Evolutionary conservation across 2,797 vertebrate genomes (phyloP).

Genomic region (Diceros bicornis): DNA sequence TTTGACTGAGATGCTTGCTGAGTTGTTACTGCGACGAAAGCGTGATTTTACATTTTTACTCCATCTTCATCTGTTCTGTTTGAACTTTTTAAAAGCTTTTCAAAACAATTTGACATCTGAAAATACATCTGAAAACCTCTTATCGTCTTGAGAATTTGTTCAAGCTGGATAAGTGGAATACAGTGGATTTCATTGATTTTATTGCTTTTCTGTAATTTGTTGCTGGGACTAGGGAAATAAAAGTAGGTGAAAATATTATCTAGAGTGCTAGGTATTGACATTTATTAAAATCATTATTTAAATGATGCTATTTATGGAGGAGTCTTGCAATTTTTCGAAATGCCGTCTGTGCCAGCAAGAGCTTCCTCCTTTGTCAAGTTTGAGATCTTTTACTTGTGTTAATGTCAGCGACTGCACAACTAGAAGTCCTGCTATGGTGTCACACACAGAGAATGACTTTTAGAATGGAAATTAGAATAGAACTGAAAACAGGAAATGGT

Average conservation of each 20-base stretch:
- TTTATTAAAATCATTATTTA: conserved; percentile 70
- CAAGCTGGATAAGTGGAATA: conserved; percentile 51
- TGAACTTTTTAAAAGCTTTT: conserved; percentile 57
- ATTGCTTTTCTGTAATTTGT: conserved; percentile 70
- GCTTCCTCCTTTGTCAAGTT: conserved; percentile 53
- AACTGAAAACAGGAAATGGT: conserved; percentile 68
- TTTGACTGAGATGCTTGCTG: conserved; percentile 40
- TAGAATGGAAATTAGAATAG: conserved; percentile 67
- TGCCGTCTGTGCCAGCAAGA: conserved; percentile 41
- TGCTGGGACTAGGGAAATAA: conserved; percentile 52
- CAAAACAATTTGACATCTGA: conserved; percentile 63
- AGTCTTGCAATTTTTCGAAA: conserved; percentile 42
- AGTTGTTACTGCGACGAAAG: conserved; percentile 6
- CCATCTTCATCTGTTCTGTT: conserved; percentile 46
- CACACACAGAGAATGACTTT: conserved; percentile 61
- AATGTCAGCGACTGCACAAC: conserved; percentile 8
- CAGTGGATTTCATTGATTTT: conserved; percentile 58
- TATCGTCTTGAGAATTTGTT: conserved; percentile 64
- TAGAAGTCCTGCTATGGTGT: conserved; percentile 40
- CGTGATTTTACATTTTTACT: conserved; percentile 65
- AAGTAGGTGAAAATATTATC: conserved; percentile 64
- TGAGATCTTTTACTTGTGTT: conserved; percentile 60
- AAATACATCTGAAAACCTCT: conserved; percentile 38
- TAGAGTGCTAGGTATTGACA: conserved; percentile 44
- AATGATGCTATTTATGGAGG: conserved; percentile 61